Evolutionary conservation across 1,140 invertebrate species (phyloP).

Genomic region (Drosophila bipectinata): DNA sequence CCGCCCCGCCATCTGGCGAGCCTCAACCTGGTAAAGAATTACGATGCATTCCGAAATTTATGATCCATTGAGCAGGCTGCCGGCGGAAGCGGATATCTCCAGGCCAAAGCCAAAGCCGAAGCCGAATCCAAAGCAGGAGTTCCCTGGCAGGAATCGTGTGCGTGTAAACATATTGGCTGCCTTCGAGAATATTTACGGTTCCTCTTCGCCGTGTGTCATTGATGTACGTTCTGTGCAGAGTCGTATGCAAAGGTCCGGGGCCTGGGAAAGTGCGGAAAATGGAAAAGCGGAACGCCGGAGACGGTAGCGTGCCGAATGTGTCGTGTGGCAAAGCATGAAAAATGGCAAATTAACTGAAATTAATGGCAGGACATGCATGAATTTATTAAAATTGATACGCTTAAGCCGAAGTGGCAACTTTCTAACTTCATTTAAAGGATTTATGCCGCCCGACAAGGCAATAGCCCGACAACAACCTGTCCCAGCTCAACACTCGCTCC

Average conservation of each 20-base stretch:
- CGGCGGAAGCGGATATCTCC: constrained; percentile 34
- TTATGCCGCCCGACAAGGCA: constrained; percentile 43
- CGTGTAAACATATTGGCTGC: constrained; percentile 81
- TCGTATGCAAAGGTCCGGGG: constrained; percentile 59
- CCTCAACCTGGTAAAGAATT: constrained; percentile 63
- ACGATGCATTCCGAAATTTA: constrained; percentile 70
- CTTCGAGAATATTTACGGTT: constrained; percentile 67
- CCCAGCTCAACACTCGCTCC: neutral
- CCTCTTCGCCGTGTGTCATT: constrained; percentile 68
- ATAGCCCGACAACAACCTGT: constrained; percentile 44
- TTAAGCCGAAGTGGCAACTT: constrained; percentile 54
- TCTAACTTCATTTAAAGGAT: constrained; percentile 75
- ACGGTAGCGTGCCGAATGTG: constrained; percentile 41
- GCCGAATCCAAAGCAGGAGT: constrained; percentile 21
- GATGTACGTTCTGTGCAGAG: constrained; percentile 62
- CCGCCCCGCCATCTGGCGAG: neutral
- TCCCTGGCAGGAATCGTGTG: constrained; percentile 63
- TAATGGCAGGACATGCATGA: constrained; percentile 71
- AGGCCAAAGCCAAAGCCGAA: constrained; percentile 13
- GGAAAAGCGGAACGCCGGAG: neutral
- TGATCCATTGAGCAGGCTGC: constrained; percentile 68
- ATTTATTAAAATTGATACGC: constrained; percentile 81
- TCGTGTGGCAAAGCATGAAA: constrained; percentile 71
- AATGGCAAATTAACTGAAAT: constrained; percentile 81
- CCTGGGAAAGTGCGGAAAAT: constrained; percentile 2